Evolutionary conservation across 1,140 invertebrate genomes (phyloP), one percentile per base, ranked within the genome.

Genomic region (Eueides isabella): DNA sequence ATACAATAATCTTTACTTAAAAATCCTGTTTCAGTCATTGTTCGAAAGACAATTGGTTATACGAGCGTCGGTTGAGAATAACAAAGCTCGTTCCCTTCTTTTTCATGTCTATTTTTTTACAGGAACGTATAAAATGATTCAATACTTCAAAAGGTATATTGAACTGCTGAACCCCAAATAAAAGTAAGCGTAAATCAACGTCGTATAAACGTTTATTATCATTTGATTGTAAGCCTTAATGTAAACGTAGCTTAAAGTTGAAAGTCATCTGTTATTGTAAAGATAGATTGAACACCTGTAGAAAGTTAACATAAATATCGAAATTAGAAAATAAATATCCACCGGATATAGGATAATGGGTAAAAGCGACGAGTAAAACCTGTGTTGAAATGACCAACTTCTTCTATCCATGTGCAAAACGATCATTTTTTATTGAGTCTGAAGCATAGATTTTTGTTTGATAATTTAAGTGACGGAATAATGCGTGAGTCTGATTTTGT

Each of bases 251-350:
- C 6, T 35, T 69, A 61, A n/a, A 26, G 48, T 61, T 69, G 16
- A 38, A 35, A 61, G 6, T 69, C n/a, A 16, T 26, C 35, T 30
- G 33, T 29, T 38, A n/a, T 28, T 19, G 14, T 26, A 14, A 14
- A 63, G 31, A 30, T 12, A 63, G 33, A 70, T 62, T 29, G 30
- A 70, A 70, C 68, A 63, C 68, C 55, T 62, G 68, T 62, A 41
- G 68, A 69, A 69, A 69, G 67, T 61, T 69, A 69, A 69, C 48
- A 61, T 69, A 69, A 69, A 69, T 38, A 69, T 61, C 67, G 67
- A 19, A 35, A 61, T 61, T 61, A 48, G 30, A 69, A 69, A 69
- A 31, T 29, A 61, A 69, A 61, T 48, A 61, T 61, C 67, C 55
- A 61, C 67, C 48, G 30, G 30, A 69, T 69, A 69, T 31, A 35